These are phyloP conservation scores for Arvicola amphibius DNA, from an alignment of 2,797 vertebrate genomes.

Conservation along the genomic window DNA sequence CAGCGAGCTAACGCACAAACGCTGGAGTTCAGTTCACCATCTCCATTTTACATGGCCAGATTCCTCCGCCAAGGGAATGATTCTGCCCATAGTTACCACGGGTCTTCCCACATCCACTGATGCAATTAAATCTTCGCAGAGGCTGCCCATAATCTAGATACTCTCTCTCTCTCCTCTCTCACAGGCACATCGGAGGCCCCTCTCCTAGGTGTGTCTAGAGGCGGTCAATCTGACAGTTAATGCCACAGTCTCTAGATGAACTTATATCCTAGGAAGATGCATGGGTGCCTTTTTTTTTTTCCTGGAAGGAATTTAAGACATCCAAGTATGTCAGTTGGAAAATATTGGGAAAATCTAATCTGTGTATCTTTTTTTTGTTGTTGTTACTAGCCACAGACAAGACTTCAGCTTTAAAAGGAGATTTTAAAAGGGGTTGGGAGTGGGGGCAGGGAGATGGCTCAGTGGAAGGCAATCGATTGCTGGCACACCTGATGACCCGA, in stretches of 20 bases:
- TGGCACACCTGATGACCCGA: too few species aligned
- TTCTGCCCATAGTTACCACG: not conserved
- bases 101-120: not conserved
- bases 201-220: not conserved
- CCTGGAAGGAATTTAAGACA: slow-evolving; percentile 37
- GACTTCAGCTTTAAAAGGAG: not conserved
- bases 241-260: not conserved
- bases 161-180: not conserved
- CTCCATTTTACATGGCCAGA: not conserved
- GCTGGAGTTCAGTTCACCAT: not conserved
- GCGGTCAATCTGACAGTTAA: not conserved
- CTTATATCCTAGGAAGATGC: not conserved
- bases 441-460: not conserved
- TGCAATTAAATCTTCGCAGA: not conserved
- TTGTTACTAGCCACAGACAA: not conserved
- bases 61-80: not conserved
- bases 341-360: not conserved
- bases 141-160: not conserved
- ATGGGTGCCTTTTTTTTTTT: not conserved
- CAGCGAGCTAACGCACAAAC: not conserved
- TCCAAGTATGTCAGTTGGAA: not conserved
- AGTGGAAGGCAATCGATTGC: not conserved
- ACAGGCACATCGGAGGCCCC: not conserved
- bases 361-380: not conserved
- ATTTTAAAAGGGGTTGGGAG: not conserved